Percentiles rank a stretch among this genome's conserved stretches.
Evolutionary conservation across 2,797 vertebrate species (phyloP).

Genomic region (Pristis pectinata): DNA sequence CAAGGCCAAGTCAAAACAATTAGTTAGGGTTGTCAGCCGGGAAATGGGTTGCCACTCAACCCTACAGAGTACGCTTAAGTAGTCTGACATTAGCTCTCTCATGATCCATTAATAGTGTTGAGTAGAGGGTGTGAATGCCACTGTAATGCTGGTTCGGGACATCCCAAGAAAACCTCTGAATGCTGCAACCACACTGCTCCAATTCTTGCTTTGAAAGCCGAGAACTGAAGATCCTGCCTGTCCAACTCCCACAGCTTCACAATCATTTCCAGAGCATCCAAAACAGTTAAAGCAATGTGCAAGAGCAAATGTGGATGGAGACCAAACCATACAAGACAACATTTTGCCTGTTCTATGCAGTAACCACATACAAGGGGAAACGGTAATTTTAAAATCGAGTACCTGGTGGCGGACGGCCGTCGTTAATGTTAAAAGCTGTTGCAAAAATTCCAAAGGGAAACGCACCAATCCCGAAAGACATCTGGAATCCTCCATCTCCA

Average conservation of each 20-base stretch:
- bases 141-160: neutral
- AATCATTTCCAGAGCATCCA: neutral
- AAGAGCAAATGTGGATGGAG: neutral
- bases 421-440: conserved; percentile 97
- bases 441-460: conserved; percentile 98
- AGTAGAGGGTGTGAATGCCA: neutral
- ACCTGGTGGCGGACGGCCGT: conserved; percentile 93
- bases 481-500: conserved; percentile 95
- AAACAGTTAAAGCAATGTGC: too few species aligned
- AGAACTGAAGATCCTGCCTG: neutral
- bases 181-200: neutral
- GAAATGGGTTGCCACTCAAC: neutral
- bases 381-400: conserved; percentile 27
- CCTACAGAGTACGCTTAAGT: too few species aligned
- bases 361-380: neutral
- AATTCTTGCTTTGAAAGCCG: neutral
- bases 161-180: neutral
- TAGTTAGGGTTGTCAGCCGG: neutral
- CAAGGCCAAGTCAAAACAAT: neutral
- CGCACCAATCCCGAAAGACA: conserved; percentile 96
- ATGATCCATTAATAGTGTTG: neutral
- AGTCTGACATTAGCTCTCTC: neutral
- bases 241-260: neutral
- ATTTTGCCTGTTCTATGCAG: neutral
- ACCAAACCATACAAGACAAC: neutral